Conservation (phyloP, 2,113 vertebrate genomes). For the Prinia subflava region DNA sequence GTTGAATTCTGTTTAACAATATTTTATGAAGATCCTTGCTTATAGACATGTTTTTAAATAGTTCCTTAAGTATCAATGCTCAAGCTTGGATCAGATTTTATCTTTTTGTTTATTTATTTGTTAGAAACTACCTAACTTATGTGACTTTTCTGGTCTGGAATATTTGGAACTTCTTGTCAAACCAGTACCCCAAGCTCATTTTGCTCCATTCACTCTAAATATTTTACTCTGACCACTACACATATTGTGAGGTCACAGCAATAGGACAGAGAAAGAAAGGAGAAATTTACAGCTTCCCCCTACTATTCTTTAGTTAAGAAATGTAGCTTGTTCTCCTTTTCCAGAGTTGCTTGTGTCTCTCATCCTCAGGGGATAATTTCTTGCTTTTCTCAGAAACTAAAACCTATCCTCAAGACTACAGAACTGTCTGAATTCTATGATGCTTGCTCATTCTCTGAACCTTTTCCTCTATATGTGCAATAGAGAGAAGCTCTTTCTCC, state of each 20-base stretch:
- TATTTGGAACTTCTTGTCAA: background rate
- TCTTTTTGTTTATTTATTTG: background rate
- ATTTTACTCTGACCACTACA: background rate
- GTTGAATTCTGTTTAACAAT: background rate
- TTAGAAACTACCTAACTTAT: background rate
- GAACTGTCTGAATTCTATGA: conserved; percentile 4
- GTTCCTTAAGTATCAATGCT: background rate
- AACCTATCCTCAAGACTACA: background rate
- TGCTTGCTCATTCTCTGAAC: conserved; percentile 23
- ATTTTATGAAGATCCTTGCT: background rate
- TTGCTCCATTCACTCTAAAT: background rate
- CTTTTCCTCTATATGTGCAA: background rate
- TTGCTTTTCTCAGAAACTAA: background rate
- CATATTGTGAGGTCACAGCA: background rate
- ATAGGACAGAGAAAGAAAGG: background rate
- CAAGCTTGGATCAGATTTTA: background rate
- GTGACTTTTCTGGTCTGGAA: background rate
- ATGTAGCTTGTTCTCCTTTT: background rate
- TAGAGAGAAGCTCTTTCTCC: background rate
- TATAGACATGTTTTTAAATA: background rate
- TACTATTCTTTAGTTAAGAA: background rate
- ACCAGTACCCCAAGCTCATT: background rate
- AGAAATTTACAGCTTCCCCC: background rate
- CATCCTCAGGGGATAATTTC: background rate
- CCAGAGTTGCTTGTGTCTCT: background rate